Conservation (phyloP, 2,113 vertebrate genomes). For the Plecturocebus donacophilus region DNA sequence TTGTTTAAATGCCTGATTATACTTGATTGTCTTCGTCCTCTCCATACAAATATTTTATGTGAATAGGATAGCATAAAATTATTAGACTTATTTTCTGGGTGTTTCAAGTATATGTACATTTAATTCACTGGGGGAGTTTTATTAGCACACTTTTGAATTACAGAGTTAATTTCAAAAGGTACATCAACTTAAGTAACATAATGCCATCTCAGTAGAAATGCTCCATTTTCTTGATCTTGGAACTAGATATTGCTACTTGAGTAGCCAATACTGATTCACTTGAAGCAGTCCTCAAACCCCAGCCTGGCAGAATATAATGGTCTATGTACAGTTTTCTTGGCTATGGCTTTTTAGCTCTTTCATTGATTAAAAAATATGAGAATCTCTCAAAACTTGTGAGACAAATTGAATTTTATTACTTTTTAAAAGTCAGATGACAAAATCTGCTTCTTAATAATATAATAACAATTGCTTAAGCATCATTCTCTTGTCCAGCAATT, state of each 20-base stretch:
- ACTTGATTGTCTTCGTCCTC: background rate
- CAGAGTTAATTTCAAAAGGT: slow-evolving; percentile 57
- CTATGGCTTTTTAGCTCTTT: background rate
- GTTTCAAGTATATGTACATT: background rate
- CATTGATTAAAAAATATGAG: background rate
- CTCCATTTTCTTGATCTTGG: background rate
- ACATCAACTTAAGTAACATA: background rate
- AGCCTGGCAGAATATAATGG: background rate
- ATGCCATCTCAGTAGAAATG: background rate
- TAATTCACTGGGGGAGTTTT: background rate
- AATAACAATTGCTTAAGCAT: background rate
- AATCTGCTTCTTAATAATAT: slow-evolving; percentile 2
- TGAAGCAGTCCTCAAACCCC: background rate
- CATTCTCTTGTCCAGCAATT: slow-evolving; percentile 25
- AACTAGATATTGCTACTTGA: background rate
- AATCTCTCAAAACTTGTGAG: slow-evolving; percentile 67
- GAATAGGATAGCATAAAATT: background rate
- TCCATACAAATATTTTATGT: background rate
- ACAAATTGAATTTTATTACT: slow-evolving; percentile 79
- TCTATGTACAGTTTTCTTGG: background rate
- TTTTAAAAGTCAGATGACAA: slow-evolving; percentile 68
- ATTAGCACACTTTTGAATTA: slow-evolving; percentile 35
- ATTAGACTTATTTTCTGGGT: slow-evolving; percentile 25
- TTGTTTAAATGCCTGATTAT: slow-evolving; percentile 28
- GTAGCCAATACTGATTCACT: background rate